These are phyloP conservation scores for Ophiothrix spiculata DNA, from an alignment of 35 echinoderm and acorn worm genomes.

Conservation along the genomic window DNA sequence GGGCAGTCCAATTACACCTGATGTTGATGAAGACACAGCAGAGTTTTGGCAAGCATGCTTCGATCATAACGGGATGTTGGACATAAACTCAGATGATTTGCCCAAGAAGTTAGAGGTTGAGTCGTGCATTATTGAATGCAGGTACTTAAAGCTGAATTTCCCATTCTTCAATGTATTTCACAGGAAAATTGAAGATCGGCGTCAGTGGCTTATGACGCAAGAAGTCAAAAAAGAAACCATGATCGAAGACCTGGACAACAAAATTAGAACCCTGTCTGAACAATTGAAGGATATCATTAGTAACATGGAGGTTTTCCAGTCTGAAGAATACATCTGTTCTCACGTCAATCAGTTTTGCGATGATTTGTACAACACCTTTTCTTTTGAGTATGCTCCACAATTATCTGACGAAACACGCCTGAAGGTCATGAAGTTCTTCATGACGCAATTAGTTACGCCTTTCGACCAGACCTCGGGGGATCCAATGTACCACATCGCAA, in stretches of 20 bases:
- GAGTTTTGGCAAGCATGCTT: slow-evolving; percentile 17
- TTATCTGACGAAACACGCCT: background rate
- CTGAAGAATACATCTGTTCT: background rate
- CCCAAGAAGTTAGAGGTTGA: background rate
- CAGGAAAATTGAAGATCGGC: no score
- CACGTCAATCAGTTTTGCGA: background rate
- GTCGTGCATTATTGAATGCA: background rate
- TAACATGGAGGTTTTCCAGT: background rate
- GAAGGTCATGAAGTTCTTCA: background rate
- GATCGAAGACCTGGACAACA: no score
- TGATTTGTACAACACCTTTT: slow-evolving; percentile 32
- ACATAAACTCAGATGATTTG: background rate
- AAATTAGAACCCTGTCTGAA: background rate
- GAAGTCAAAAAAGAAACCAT: no score
- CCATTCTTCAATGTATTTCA: slow-evolving; percentile 20
- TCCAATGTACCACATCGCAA: background rate
- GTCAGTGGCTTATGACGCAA: no score
- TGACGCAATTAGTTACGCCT: background rate
- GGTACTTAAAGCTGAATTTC: background rate
- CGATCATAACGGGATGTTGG: background rate
- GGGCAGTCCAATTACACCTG: background rate
- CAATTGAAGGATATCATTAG: slow-evolving; percentile 1
- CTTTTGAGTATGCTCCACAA: background rate
- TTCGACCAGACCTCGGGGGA: background rate
- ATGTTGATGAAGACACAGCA: background rate